Evolutionary conservation across 2,888 invertebrate genomes (phyloP).

Genomic region (Agrotis segetum): DNA sequence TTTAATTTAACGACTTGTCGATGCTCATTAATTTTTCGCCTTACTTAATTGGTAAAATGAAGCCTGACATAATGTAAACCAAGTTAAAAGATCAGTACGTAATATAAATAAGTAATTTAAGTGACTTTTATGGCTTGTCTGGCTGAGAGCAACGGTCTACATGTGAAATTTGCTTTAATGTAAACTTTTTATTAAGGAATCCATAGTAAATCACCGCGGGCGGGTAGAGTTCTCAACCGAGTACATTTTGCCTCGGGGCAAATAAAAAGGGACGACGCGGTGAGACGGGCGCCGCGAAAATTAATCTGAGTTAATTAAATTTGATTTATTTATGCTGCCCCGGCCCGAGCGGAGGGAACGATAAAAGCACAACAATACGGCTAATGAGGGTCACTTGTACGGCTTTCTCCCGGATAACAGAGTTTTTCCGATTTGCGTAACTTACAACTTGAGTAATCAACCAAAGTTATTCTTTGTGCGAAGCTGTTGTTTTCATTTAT

Average conservation of each 20-base stretch:
- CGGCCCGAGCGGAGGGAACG: slow-evolving; percentile 78
- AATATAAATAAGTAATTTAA: slow-evolving; percentile 82
- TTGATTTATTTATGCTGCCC: slow-evolving; percentile 89
- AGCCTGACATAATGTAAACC: slow-evolving; percentile 64
- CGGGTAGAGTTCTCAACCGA: slow-evolving; percentile 79
- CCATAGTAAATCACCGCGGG: slow-evolving; percentile 81
- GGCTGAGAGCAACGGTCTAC: slow-evolving; percentile 75
- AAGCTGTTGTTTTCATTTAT: slow-evolving; percentile 66
- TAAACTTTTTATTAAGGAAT: slow-evolving; percentile 90
- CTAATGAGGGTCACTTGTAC: slow-evolving; percentile 89
- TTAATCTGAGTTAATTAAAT: slow-evolving; percentile 91
- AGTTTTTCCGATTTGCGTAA: slow-evolving; percentile 85
- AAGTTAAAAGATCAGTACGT: slow-evolving; percentile 76
- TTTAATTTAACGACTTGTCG: slow-evolving; percentile 26
- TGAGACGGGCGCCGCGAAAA: slow-evolving; percentile 85
- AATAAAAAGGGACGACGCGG: slow-evolving; percentile 86
- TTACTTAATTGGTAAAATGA: slow-evolving; percentile 66
- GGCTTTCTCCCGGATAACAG: slow-evolving; percentile 86
- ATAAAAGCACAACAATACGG: slow-evolving; percentile 88
- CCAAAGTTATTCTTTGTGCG: slow-evolving; percentile 73
- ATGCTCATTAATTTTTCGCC: slow-evolving; percentile 48
- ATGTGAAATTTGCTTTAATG: slow-evolving; percentile 84
- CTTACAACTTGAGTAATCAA: slow-evolving; percentile 77
- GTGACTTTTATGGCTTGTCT: slow-evolving; percentile 78
- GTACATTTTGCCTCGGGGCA: slow-evolving; percentile 81